Base-by-base conservation (phyloP, 2,888 invertebrate genomes). In the Ennomos erosarius region DNA sequence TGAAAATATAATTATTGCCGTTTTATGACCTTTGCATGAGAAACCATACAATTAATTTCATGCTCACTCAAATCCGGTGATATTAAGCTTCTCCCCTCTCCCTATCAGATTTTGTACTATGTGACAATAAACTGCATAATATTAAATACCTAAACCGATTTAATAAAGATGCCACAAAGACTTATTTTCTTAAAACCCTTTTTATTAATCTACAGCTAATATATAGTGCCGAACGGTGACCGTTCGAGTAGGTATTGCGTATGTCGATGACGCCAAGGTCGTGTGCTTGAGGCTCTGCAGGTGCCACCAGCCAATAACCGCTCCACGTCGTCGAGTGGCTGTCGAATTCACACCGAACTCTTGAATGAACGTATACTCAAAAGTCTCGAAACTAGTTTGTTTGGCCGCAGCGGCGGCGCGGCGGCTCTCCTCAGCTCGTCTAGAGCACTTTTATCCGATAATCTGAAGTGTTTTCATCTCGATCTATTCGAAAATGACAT, bases 231-330 rank as follows among this genome's bases (percentile, higher is more conserved):
- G 73, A 79, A 72, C 75, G 71, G 71, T 79, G 80, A 79, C 79
- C 81, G 79, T 74, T 80, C 42, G 16, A 50, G 39, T 75, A 78
- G 81, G 76, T 83, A 77, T 82, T 78, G 78, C 77, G 77, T 78
- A 77, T 77, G 76, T 63, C 70, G 68, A 59, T 69, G 77, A 67
- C 71, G 67, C 64, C 84, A 89, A 90, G 90, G 89, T 82, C 88
- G 74, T 68, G 70, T 66, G 64, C 73, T 82, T 80, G 84, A 83
- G 84, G 83, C 82, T 83, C 81, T 81, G 82, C 83, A 84, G 85
- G 84, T 84, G 82, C 75, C 68, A 66, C 51, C 55, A 64, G 66
- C 68, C 68, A 69, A 67, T 76, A 70, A 64, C 62, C 74, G 70
- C 67, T 78, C 70, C 69, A 75, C 71, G 69, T 72, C 67, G 72